Evolutionary conservation across 1,140 invertebrate genomes (phyloP), one percentile per base, ranked within the genome.

Genomic region (Leguminivora glycinivorella): DNA sequence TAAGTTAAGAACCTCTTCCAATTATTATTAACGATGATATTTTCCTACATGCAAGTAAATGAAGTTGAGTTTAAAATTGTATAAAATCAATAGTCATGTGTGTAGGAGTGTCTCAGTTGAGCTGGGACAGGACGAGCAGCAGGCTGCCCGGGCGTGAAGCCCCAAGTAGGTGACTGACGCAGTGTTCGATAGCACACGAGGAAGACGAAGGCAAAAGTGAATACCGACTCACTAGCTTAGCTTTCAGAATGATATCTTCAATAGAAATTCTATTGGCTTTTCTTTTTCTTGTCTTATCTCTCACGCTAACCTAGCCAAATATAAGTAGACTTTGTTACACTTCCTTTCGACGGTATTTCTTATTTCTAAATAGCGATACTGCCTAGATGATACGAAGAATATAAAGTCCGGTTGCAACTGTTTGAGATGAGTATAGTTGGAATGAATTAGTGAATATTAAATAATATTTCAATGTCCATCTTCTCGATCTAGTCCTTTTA

Each of bases 401-500:
- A 29, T 29, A 17, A 31, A 29, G 58, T 29, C 29, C 58, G 26
- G 26, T 63, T 29, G 58, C 58, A 31, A 19, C 58, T 19, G 58
- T 31, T 63, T 29, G 26, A 14, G 31, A 19, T 29, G 58, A 63
- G 58, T 63, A 22, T 29, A 63, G 58, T 63, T 63, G 25, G 58
- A 63, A 63, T 63, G 25, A 63, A 63, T 63, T 26, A 43, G 31
- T 67, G 34, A 34, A 38, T 38, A 38, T 38, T 12, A 67, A 24
- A 26, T 67, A 43, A 67, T 40, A 67, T 43, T 43, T 67, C 66
- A 67, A 67, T 22, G 66, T 43, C 31, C 38, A 67, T 80, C 79
- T 77, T 85, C 80, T 82, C 78, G 79, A 88, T 87, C 88, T 88
- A 90, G 86, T 90, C 88, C 82, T 63, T 63, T 84, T 72, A 83